Evolutionary conservation across 2,797 vertebrate genomes (phyloP), one percentile per base, ranked within the genome.

Genomic region (Halcyon chelicuti): DNA sequence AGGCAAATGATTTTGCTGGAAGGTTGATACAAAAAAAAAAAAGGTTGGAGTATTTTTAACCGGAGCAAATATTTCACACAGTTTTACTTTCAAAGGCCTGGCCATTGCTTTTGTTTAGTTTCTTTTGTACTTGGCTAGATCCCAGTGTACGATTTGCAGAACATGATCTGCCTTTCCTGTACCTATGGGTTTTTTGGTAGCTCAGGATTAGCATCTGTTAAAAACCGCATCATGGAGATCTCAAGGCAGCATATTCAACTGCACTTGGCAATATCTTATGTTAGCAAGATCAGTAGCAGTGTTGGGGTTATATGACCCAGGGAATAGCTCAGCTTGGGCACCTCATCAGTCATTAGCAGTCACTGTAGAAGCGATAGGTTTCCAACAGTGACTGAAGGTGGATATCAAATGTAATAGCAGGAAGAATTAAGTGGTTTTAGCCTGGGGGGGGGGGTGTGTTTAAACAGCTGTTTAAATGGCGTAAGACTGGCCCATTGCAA

Each of bases 21-120:
- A 79, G 79, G 26, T 15, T 81, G 76, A 81, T 76, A 57, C 42
- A n/a, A 31, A 25, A 67, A 52, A 31, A 28, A 31, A 51, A 63
- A 42, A 5, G 6, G 47, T 31, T 55, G n/a, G 26, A 86, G 40
- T 73, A 61, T 85, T 96, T 96, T 94, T 86, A 83, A 92, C 68
- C 92, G 85, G 72, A 90, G 79, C 58, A 93, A 90, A 82, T 82
- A 85, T 88, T 94, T 96, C 88, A 93, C 28, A 74, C 29, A 74
- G 60, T 74, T 94, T 91, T 82, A 61, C 88, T 82, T 97, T 96
- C 93, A 94, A 93, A 97, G 90, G 51, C 52, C 83, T 94, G 88
- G 67, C 90, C 52, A 18, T 6, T 0, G 88, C 35, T 95, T 77
- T 95, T 96, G 76, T 94, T 94, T 81, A 82, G 76, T 90, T 91